Evolutionary conservation across 2,797 vertebrate genomes (phyloP).

Genomic region (Darevskia nairensis): DNA sequence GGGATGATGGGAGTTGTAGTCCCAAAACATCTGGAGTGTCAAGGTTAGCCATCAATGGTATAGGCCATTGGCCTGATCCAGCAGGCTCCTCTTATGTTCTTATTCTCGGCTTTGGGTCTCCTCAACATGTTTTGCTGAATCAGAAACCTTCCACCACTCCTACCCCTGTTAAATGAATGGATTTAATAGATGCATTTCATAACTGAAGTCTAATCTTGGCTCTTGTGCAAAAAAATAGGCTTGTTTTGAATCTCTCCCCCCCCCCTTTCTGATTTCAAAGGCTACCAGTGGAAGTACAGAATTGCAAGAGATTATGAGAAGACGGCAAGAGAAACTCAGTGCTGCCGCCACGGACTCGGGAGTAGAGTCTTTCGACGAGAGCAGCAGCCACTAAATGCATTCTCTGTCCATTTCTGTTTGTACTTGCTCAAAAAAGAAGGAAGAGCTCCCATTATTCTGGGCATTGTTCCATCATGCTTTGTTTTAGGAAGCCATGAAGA

Average conservation of each 20-base stretch:
- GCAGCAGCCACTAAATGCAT: conserved; percentile 85
- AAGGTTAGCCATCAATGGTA: no score
- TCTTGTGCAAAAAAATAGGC: background rate
- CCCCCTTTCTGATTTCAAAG: conserved; percentile 53
- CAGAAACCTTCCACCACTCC: background rate
- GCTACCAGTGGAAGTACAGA: conserved; percentile 88
- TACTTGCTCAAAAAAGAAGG: background rate
- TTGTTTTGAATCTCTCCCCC: background rate
- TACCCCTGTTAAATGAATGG: background rate
- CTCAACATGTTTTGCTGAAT: background rate
- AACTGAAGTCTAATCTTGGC: background rate
- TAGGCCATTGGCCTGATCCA: no score
- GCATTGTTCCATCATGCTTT: conserved; percentile 72
- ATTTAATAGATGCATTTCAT: background rate
- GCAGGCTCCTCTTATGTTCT: no score
- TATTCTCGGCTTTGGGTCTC: background rate
- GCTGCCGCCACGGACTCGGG: conserved; percentile 91
- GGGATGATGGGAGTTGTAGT: no score
- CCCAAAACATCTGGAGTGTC: no score
- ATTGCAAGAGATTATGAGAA: conserved; percentile 95
- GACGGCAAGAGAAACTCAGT: conserved; percentile 93
- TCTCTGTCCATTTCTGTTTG: conserved; percentile 35
- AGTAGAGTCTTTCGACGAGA: conserved; percentile 96
- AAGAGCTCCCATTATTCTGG: conserved; percentile 40
- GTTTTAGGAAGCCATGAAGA: conserved; percentile 77